phyloP scores from a whole-genome alignment of 1,140 invertebrate species.

The Meloidogyne hapla region DNA sequence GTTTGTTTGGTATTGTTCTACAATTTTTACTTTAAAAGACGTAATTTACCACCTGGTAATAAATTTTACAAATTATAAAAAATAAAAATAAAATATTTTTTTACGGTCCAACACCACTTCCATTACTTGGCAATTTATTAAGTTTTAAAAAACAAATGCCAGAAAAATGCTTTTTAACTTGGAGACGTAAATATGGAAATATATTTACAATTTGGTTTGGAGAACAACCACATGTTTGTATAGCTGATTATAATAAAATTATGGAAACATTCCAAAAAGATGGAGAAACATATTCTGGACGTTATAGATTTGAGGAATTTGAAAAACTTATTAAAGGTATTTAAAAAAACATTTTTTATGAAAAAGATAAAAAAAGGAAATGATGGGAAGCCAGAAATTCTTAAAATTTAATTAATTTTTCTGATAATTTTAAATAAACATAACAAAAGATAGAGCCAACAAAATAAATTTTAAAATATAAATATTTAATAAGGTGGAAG shows the following conservation, averaged over 20 bases:
- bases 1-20: conserved; percentile 31
- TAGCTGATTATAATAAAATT: conserved; percentile 44
- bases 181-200: conserved; percentile 29
- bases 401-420: too few species aligned
- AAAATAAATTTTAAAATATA: too few species aligned
- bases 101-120: conserved; percentile 32
- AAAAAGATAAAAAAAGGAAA: too few species aligned
- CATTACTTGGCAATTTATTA: conserved; percentile 35
- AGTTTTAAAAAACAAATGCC: neutral
- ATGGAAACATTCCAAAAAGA: conserved; percentile 48
- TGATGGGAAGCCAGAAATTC: too few species aligned
- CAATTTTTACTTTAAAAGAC: conserved; percentile 48
- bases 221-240: conserved; percentile 32
- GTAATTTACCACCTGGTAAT: conserved; percentile 35
- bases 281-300: conserved; percentile 45
- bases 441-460: too few species aligned
- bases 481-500: conserved; percentile 30
- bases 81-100: neutral
- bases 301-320: conserved; percentile 37
- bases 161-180: conserved; percentile 16
- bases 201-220: conserved; percentile 41
- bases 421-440: too few species aligned
- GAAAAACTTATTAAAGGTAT: conserved; percentile 34
- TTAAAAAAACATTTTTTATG: neutral
- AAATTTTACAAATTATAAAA: neutral